These are phyloP conservation scores for Lycia hirtaria DNA, from an alignment of 2,888 invertebrate genomes.

Conservation along the genomic window DNA sequence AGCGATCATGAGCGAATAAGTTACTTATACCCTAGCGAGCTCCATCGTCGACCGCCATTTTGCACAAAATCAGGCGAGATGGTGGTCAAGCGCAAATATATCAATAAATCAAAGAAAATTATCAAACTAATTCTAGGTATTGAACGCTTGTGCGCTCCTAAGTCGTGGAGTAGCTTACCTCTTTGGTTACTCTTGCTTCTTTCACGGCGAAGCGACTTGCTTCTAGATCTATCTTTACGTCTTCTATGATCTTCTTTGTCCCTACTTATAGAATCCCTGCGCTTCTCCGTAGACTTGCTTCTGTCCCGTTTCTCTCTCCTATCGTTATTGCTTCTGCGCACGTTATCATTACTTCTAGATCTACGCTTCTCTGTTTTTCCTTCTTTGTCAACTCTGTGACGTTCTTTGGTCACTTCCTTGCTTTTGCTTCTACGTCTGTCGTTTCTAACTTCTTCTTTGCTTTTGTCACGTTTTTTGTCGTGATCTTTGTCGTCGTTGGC, in stretches of 20 bases:
- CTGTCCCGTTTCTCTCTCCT: conserved; percentile 31
- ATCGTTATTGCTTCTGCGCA: conserved; percentile 40
- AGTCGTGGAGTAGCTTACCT: too few species aligned
- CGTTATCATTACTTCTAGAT: conserved; percentile 25
- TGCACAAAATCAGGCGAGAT: too few species aligned
- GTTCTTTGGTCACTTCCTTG: conserved; percentile 23
- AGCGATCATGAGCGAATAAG: too few species aligned
- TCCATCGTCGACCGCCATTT: too few species aligned
- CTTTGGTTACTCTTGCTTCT: conserved; percentile 29
- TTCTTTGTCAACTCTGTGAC: not conserved
- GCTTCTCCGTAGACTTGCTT: conserved; percentile 37
- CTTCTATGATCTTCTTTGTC: conserved; percentile 33
- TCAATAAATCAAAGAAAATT: too few species aligned
- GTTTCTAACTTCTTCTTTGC: conserved; percentile 2
- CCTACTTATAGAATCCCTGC: conserved; percentile 34
- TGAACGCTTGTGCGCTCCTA: too few species aligned
- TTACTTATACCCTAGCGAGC: too few species aligned
- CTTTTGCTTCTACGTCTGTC: conserved; percentile 22
- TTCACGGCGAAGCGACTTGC: conserved; percentile 13
- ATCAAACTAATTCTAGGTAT: too few species aligned
- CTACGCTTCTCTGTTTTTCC: conserved; percentile 13
- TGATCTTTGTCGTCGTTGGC: not conserved
- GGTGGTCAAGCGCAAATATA: too few species aligned
- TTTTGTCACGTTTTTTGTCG: conserved; percentile 23
- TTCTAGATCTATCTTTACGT: conserved; percentile 15